These are phyloP conservation scores for Oceanites oceanicus DNA, from an alignment of 2,113 vertebrate genomes.

Conservation along the genomic window DNA sequence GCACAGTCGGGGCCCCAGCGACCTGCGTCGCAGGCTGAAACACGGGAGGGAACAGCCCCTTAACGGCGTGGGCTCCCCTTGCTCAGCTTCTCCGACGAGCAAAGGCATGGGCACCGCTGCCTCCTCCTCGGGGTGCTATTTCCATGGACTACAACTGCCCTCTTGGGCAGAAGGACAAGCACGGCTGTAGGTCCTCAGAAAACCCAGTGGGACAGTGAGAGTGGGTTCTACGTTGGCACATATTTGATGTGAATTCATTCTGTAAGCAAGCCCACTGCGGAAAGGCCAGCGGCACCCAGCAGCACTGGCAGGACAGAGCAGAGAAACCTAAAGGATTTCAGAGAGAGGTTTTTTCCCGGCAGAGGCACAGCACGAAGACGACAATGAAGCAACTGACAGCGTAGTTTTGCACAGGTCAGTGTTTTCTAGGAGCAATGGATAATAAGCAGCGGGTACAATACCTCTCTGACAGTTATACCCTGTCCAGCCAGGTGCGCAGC, in stretches of 20 bases:
- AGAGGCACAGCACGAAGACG: rapidly evolving
- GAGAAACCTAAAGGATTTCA: not conserved
- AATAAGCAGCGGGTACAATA: not conserved
- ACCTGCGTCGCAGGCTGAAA: slow-evolving; percentile 83
- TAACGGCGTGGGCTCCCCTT: rapidly evolving
- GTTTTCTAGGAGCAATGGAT: rapidly evolving
- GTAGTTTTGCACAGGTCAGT: rapidly evolving
- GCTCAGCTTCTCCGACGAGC: rapidly evolving
- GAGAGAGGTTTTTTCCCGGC: not conserved
- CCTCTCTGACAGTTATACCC: slow-evolving; percentile 87
- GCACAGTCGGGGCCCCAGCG: slow-evolving; percentile 85
- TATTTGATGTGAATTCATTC: not conserved
- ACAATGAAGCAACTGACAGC: rapidly evolving
- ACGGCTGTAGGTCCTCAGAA: rapidly evolving
- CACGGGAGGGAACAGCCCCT: not conserved
- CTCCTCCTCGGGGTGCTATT: not conserved
- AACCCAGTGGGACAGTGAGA: rapidly evolving
- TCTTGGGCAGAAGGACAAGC: not conserved
- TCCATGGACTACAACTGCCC: rapidly evolving
- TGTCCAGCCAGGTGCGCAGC: slow-evolving; percentile 85
- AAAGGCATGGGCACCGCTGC: rapidly evolving
- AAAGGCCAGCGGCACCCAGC: not conserved
- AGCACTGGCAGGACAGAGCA: rapidly evolving
- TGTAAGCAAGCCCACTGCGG: not conserved
- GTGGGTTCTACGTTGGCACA: rapidly evolving